Conservation (phyloP, 2,888 invertebrate species). For the Coremacera marginata region DNA sequence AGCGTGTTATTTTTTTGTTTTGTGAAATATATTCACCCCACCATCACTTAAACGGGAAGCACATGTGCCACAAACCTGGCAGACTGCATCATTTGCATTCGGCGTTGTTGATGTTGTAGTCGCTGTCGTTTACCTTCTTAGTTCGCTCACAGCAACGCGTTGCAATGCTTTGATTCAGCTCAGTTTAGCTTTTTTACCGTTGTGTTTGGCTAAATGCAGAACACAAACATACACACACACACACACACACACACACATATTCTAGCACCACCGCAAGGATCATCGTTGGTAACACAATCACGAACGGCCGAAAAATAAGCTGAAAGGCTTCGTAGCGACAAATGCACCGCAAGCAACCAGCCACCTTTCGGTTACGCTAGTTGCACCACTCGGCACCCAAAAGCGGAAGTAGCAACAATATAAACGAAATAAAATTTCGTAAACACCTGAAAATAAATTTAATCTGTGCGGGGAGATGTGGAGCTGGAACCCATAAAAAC, state of each 20-base stretch:
- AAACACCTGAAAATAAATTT: slow-evolving; percentile 55
- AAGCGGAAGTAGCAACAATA: slow-evolving; percentile 30
- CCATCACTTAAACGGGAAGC: slow-evolving; percentile 5
- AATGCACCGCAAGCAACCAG: too few species aligned
- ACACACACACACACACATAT: too few species aligned
- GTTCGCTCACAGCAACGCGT: background rate
- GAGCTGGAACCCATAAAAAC: slow-evolving; percentile 16
- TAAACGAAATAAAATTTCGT: slow-evolving; percentile 49
- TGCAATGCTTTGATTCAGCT: too few species aligned
- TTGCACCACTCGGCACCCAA: too few species aligned
- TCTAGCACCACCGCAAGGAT: too few species aligned
- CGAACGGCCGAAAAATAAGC: too few species aligned
- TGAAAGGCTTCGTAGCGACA: too few species aligned
- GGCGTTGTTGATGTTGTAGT: background rate
- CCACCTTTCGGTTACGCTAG: too few species aligned
- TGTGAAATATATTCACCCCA: background rate
- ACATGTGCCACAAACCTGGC: slow-evolving; percentile 4
- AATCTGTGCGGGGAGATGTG: slow-evolving; percentile 46
- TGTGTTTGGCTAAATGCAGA: too few species aligned
- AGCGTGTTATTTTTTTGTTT: background rate
- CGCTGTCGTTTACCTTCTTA: background rate
- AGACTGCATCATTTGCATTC: slow-evolving; percentile 13
- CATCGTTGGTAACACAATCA: too few species aligned
- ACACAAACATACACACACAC: too few species aligned
- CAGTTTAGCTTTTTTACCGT: too few species aligned